Conservation (phyloP, 2,113 vertebrate genomes). For the Colossoma macropomum region DNA sequence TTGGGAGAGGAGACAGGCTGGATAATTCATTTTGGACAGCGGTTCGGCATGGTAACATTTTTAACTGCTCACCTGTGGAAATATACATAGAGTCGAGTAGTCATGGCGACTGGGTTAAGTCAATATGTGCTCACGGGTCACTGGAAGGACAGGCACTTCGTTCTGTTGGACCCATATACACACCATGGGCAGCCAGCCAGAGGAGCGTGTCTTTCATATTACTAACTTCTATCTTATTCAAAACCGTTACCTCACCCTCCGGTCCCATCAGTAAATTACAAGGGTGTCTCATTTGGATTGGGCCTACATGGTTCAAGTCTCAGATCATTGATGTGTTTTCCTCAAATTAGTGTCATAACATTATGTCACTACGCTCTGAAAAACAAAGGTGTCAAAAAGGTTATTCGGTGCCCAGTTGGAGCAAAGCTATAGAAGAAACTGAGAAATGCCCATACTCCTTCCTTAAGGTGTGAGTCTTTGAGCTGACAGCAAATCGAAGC, state of each 20-base stretch:
- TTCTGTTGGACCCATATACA: slow-evolving; percentile 50
- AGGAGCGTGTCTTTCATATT: slow-evolving; percentile 50
- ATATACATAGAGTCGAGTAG: slow-evolving; percentile 54
- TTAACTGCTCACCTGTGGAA: slow-evolving; percentile 71
- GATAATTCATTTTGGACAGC: slow-evolving; percentile 64
- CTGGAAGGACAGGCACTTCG: slow-evolving; percentile 53
- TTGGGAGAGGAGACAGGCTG: slow-evolving; percentile 60
- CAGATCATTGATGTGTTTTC: background rate
- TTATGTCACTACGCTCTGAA: too few species aligned
- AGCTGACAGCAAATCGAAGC: too few species aligned
- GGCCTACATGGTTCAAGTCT: slow-evolving; percentile 48
- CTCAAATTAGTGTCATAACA: background rate
- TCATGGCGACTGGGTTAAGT: slow-evolving; percentile 64
- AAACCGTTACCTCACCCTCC: slow-evolving; percentile 2
- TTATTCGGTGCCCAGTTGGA: too few species aligned
- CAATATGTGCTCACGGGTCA: slow-evolving; percentile 61
- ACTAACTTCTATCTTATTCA: slow-evolving; percentile 13
- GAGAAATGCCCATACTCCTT: too few species aligned
- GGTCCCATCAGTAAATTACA: slow-evolving; percentile 34
- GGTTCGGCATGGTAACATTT: slow-evolving; percentile 47
- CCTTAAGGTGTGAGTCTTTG: too few species aligned
- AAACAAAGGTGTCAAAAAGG: background rate
- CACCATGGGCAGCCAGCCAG: slow-evolving; percentile 53
- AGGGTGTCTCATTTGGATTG: slow-evolving; percentile 43
- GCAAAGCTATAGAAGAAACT: too few species aligned